These are phyloP conservation scores for Ibidorhyncha struthersii DNA, from an alignment of 2,113 vertebrate species.

Conservation along the genomic window DNA sequence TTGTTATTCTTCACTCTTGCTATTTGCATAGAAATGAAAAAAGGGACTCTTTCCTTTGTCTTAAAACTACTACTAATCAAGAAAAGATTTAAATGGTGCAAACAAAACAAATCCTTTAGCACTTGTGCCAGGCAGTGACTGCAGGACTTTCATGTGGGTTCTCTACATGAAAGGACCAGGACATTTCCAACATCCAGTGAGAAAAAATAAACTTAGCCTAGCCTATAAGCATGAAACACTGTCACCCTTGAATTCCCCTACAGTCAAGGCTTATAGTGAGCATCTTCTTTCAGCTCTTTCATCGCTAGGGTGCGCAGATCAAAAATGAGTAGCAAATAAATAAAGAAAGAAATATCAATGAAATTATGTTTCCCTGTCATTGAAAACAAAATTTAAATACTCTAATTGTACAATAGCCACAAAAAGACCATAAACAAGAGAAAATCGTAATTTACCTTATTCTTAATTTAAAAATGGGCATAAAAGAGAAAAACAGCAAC, in stretches of 20 bases:
- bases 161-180: not conserved
- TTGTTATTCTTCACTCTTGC: not conserved
- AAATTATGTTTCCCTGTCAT: not conserved
- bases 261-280: not conserved
- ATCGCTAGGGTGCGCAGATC: not conserved
- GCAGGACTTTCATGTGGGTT: not conserved
- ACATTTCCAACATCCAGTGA: not conserved
- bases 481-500: not conserved
- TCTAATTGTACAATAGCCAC: not conserved
- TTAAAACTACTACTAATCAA: not conserved
- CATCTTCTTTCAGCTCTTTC: not conserved
- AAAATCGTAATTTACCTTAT: not conserved
- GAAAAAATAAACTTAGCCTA: not conserved
- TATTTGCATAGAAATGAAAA: not conserved
- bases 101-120: not conserved
- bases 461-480: not conserved
- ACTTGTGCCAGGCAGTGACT: not conserved
- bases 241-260: not conserved
- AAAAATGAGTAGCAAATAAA: not conserved
- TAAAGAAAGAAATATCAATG: no score
- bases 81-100: not conserved
- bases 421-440: not conserved
- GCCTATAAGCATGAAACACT: not conserved
- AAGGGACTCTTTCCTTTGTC: not conserved
- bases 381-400: not conserved